Percentiles rank a stretch among this genome's conserved stretches.
These are phyloP conservation scores for Nymphicus hollandicus DNA, from an alignment of 2,113 vertebrate genomes.

Conservation along the genomic window DNA sequence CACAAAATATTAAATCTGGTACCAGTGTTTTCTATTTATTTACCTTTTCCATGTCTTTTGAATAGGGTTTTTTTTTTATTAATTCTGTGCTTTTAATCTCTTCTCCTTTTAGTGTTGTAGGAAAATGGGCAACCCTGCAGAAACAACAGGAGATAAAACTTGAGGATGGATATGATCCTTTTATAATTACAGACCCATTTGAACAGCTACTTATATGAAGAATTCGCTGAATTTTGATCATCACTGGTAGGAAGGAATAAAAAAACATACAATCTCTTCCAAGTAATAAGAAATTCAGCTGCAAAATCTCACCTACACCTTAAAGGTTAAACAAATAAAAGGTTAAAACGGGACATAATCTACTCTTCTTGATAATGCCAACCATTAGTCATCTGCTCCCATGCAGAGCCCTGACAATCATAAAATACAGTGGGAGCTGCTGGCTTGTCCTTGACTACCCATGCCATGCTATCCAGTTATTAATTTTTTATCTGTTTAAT, in stretches of 20 bases:
- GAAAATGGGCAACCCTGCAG: background rate
- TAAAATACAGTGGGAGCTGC: background rate
- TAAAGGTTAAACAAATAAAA: conserved; percentile 37
- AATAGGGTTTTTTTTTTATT: background rate
- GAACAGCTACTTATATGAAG: background rate
- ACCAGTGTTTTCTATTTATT: background rate
- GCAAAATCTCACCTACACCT: background rate
- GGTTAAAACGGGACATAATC: background rate
- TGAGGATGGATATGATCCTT: background rate
- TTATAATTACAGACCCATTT: background rate
- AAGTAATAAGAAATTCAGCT: background rate
- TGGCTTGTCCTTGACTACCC: background rate
- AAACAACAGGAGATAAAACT: background rate
- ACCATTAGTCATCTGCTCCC: background rate
- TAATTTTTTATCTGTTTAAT: background rate
- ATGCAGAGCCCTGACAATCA: background rate
- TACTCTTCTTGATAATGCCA: background rate
- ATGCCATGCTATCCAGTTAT: background rate
- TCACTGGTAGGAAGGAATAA: background rate
- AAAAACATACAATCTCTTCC: background rate
- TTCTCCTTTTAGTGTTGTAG: background rate
- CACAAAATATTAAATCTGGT: background rate
- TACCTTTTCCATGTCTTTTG: background rate
- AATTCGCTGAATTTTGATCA: background rate
- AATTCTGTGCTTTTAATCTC: background rate